Conservation (phyloP, 2,888 invertebrate genomes). For the Polydrusus pterygomalis region DNA sequence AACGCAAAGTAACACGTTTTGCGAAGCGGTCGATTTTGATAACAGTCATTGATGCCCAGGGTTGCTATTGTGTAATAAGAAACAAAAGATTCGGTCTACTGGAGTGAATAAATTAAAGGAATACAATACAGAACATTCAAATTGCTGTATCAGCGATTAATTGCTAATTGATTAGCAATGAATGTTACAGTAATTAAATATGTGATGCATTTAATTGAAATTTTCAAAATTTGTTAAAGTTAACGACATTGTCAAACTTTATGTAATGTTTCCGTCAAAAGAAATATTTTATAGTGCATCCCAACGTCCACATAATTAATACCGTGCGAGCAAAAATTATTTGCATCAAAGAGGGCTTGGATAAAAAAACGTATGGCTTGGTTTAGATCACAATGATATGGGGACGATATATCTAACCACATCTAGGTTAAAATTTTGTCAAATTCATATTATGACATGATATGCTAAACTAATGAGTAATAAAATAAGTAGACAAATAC, state of each 20-base stretch:
- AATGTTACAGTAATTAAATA: background rate
- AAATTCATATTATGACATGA: no score
- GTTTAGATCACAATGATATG: no score
- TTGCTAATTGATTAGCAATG: conserved; percentile 17
- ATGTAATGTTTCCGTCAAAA: no score
- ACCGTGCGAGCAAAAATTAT: no score
- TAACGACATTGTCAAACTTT: background rate
- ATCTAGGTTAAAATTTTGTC: no score
- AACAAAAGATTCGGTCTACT: conserved; percentile 24
- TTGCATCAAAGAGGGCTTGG: no score
- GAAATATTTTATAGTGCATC: no score
- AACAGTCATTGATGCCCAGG: conserved; percentile 16
- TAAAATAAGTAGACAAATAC: no score
- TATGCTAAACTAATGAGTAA: no score
- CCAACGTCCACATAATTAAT: no score
- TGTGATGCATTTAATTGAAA: conserved; percentile 12
- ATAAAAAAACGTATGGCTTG: no score
- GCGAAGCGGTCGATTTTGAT: conserved; percentile 14
- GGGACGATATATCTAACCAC: no score
- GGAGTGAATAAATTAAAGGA: conserved; percentile 16
- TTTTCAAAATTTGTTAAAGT: background rate
- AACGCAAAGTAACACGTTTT: background rate
- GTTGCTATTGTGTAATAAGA: conserved; percentile 20
- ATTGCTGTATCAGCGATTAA: conserved; percentile 6
- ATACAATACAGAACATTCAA: conserved; percentile 10